Conservation (phyloP, 2,888 invertebrate genomes). For the Odontothrips loti region DNA sequence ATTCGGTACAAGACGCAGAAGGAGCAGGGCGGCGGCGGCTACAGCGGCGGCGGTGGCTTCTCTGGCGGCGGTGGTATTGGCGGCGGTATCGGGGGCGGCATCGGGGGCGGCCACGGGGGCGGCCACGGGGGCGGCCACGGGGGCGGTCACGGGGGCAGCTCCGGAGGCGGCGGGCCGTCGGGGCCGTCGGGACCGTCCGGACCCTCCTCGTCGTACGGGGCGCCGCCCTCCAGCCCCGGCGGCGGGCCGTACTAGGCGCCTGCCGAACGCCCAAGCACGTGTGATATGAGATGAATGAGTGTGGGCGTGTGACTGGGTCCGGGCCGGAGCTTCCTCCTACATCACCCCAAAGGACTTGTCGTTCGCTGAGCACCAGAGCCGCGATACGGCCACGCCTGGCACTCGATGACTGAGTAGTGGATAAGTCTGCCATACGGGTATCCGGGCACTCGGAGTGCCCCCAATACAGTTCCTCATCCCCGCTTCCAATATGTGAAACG, state of each 20-base stretch:
- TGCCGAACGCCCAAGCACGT: too few relatives aligned
- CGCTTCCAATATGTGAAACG: background rate
- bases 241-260: slow-evolving; percentile 39
- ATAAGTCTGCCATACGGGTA: slow-evolving; percentile 19
- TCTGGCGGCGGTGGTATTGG: slow-evolving; percentile 47
- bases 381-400: background rate
- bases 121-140: slow-evolving; percentile 42
- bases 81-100: slow-evolving; percentile 37
- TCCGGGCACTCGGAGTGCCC: background rate
- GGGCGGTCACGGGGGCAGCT: slow-evolving; percentile 39
- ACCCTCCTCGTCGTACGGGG: slow-evolving; percentile 40
- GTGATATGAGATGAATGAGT: background rate
- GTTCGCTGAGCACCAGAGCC: background rate
- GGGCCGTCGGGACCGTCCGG: slow-evolving; percentile 32
- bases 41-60: slow-evolving; percentile 43
- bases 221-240: slow-evolving; percentile 39
- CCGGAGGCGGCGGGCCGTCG: slow-evolving; percentile 31
- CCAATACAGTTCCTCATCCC: background rate
- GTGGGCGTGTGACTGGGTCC: background rate
- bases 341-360: too few relatives aligned
- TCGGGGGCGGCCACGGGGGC: slow-evolving; percentile 44
- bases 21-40: slow-evolving; percentile 43
- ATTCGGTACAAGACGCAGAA: slow-evolving; percentile 73
- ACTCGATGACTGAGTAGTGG: slow-evolving; percentile 15
- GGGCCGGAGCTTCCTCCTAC: too few relatives aligned